Evolutionary conservation across 2,113 vertebrate species (phyloP).

Genomic region (Lates calcarifer): DNA sequence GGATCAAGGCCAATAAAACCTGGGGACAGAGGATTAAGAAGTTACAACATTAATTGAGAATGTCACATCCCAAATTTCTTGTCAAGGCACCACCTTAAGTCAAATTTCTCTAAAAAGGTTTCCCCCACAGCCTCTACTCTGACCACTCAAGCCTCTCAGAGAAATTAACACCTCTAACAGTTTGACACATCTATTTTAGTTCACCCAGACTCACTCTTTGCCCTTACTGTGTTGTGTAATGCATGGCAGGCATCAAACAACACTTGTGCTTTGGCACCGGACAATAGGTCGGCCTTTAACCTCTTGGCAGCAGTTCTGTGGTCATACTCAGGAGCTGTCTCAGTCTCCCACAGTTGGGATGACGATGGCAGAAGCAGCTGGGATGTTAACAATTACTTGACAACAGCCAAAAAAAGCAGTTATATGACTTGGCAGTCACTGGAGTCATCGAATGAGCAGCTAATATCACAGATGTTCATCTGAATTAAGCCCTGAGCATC

Average conservation of each 20-base stretch:
- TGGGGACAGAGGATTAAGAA: not conserved
- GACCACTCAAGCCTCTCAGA: not conserved
- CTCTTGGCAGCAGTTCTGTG: not conserved
- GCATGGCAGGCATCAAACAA: not conserved
- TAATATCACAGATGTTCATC: conserved; percentile 48
- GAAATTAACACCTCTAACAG: conserved; percentile 1
- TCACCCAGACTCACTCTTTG: not conserved
- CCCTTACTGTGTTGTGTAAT: conserved; percentile 1
- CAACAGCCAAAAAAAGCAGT: conserved; percentile 44
- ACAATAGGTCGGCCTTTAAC: not conserved
- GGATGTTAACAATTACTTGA: conserved; percentile 36
- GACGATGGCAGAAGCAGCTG: conserved; percentile 46
- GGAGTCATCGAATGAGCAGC: conserved; percentile 19
- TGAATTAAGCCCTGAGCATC: conserved; percentile 36
- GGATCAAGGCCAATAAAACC: not conserved
- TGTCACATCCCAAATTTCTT: not conserved
- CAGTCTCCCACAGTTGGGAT: conserved; percentile 11
- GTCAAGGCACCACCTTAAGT: not conserved
- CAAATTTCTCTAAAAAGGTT: not conserved
- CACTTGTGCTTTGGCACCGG: conserved; percentile 19
- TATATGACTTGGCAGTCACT: conserved; percentile 34
- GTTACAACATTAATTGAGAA: not conserved
- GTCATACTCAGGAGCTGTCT: not conserved
- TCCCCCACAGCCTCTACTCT: not conserved
- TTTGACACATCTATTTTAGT: conserved; percentile 24